A percentile compares a stretch with the other conserved stretches of the same genome.
phyloP scores from a whole-genome alignment of 2,888 invertebrate species.

The Acanthococcus lagerstroemiae region DNA sequence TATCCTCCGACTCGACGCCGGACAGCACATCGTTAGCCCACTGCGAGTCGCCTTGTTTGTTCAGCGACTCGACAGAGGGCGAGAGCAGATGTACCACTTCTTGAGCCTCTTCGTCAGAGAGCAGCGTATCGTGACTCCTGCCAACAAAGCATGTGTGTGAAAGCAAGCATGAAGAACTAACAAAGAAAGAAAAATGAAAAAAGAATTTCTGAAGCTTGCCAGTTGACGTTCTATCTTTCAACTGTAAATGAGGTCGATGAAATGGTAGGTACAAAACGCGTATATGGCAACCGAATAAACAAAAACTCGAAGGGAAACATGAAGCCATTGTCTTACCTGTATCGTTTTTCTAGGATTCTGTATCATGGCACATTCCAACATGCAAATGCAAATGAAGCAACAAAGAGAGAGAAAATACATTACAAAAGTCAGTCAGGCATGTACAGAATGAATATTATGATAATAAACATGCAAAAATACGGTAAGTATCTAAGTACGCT shows the following conservation, averaged over 20 bases:
- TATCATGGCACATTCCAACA: constrained; percentile 30
- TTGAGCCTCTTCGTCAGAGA: constrained; percentile 82
- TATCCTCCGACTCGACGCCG: constrained; percentile 25
- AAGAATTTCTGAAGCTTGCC: no score
- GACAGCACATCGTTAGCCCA: constrained; percentile 31
- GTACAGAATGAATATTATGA: not conserved
- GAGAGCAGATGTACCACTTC: constrained; percentile 74
- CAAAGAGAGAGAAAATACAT: constrained; percentile 6
- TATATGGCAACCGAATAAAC: constrained; percentile 1
- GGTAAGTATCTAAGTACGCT: no score
- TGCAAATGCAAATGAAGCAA: constrained; percentile 37
- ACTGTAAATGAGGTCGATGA: no score
- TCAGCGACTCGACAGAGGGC: constrained; percentile 41
- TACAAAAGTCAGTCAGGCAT: not conserved
- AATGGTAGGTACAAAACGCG: no score
- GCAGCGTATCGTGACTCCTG: constrained; percentile 44
- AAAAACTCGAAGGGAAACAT: not conserved
- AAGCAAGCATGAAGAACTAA: not conserved
- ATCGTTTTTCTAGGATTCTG: constrained; percentile 34
- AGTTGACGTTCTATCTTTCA: no score
- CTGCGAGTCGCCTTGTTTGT: constrained; percentile 29
- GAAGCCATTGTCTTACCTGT: constrained; percentile 26
- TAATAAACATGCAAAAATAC: no score
- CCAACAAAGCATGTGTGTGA: not conserved
- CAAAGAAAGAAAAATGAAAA: not conserved